Evolutionary conservation across 2,888 invertebrate species (phyloP).

Genomic region (Willowsia nigromaculata): DNA sequence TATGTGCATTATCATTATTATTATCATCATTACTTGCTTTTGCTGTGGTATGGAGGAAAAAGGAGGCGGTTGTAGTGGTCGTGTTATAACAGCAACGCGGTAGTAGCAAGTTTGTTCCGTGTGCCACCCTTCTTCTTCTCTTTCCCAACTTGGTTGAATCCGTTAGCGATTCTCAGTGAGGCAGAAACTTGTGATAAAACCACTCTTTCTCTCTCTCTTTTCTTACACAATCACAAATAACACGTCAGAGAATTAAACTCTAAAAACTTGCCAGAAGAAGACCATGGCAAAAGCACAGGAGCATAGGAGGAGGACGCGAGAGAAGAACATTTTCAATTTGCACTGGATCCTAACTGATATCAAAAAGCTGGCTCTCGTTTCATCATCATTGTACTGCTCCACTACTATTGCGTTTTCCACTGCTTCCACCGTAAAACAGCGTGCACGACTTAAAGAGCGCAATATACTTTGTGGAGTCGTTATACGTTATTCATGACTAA

Average conservation of each 20-base stretch:
- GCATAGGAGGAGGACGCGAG: too few species aligned
- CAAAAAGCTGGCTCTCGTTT: slow-evolving; percentile 45
- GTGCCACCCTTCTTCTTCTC: slow-evolving; percentile 46
- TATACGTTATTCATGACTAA: too few species aligned
- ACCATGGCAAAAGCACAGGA: neutral
- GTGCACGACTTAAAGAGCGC: neutral
- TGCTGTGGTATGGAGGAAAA: neutral
- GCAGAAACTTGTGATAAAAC: slow-evolving; percentile 79
- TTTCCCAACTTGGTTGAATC: slow-evolving; percentile 77
- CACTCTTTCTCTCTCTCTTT: slow-evolving; percentile 63
- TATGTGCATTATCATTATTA: slow-evolving; percentile 40
- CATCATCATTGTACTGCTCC: slow-evolving; percentile 12
- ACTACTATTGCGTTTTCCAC: neutral
- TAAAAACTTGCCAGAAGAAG: slow-evolving; percentile 78
- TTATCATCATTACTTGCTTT: slow-evolving; percentile 21
- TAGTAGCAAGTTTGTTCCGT: slow-evolving; percentile 18
- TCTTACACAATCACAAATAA: slow-evolving; percentile 78
- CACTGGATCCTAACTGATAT: slow-evolving; percentile 74
- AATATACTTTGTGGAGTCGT: too few species aligned
- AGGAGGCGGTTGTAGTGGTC: neutral
- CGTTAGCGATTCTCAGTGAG: slow-evolving; percentile 79
- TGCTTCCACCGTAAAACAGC: neutral
- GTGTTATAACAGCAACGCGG: neutral
- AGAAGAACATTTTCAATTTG: slow-evolving; percentile 77
- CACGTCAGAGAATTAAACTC: slow-evolving; percentile 78